Conservation (phyloP, 2,888 invertebrate genomes). For the Cantharis nigra region DNA sequence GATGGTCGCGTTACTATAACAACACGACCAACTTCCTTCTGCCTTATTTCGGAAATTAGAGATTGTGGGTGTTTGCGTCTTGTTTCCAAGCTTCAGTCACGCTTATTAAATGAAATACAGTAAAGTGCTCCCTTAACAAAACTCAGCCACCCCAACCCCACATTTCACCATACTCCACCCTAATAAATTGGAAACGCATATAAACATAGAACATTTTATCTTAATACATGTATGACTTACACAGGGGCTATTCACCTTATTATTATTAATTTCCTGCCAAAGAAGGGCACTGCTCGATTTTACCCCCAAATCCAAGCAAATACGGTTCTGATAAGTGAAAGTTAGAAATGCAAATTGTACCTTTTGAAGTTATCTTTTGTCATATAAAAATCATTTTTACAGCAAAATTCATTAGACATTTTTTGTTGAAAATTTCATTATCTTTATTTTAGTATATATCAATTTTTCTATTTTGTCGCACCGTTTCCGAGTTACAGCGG, state of each 20-base stretch:
- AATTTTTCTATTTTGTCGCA: too few relatives aligned
- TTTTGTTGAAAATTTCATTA: too few relatives aligned
- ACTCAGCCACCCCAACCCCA: neutral
- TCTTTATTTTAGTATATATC: too few relatives aligned
- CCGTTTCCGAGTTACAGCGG: too few relatives aligned
- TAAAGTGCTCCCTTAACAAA: neutral
- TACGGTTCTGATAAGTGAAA: too few relatives aligned
- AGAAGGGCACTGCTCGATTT: neutral
- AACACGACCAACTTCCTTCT: neutral
- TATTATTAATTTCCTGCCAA: neutral
- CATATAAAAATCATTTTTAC: too few relatives aligned
- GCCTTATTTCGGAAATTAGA: neutral
- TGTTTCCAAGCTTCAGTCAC: neutral
- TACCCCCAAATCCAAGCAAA: too few relatives aligned
- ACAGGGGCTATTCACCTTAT: neutral
- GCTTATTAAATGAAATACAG: neutral
- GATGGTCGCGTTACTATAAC: neutral
- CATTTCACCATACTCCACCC: neutral
- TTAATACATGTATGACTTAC: neutral
- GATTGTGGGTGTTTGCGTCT: neutral
- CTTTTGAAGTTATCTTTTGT: too few relatives aligned
- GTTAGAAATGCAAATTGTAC: too few relatives aligned
- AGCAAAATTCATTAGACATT: too few relatives aligned
- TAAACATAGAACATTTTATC: neutral
- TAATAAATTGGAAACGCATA: constrained; percentile 2